Percentiles rank a stretch among this genome's conserved stretches.
Conservation (phyloP, 2,113 vertebrate species). For the Boleophthalmus pectinirostris region DNA sequence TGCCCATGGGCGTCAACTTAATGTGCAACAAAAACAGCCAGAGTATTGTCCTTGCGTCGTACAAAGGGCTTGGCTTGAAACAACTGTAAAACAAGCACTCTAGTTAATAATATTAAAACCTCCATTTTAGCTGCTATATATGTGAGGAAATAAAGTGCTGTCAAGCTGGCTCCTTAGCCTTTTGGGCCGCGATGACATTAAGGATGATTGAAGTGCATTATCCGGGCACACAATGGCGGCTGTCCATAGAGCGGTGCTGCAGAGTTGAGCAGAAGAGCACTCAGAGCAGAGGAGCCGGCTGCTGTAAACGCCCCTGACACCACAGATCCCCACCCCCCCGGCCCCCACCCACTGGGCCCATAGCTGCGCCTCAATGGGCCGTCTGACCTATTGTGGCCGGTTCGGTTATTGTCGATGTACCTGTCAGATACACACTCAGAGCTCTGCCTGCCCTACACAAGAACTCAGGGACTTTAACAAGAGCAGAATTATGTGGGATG, state of each 20-base stretch:
- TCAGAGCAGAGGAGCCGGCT: conserved; percentile 51
- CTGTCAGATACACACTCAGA: conserved; percentile 65
- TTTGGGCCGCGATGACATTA: conserved; percentile 69
- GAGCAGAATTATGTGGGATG: conserved; percentile 36
- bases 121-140: conserved; percentile 33
- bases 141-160: conserved; percentile 35
- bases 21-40: conserved; percentile 21
- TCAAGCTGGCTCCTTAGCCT: conserved; percentile 36
- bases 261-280: conserved; percentile 39
- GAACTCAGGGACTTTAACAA: conserved; percentile 29
- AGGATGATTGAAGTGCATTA: conserved; percentile 77
- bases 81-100: conserved; percentile 33
- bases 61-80: conserved; percentile 12
- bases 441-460: conserved; percentile 44
- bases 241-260: conserved; percentile 65
- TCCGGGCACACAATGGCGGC: conserved; percentile 70
- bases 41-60: conserved; percentile 2
- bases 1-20: conserved; percentile 13
- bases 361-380: conserved; percentile 66
- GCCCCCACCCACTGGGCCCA: conserved; percentile 27
- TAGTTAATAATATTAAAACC: conserved; percentile 35
- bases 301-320: conserved; percentile 59
- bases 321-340: conserved; percentile 22
- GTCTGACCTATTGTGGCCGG: conserved; percentile 63
- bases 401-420: conserved; percentile 62